Percentiles rank a stretch among this genome's conserved stretches.
These are phyloP conservation scores for Syngnathus typhle DNA, from an alignment of 2,113 vertebrate species.

Conservation along the genomic window DNA sequence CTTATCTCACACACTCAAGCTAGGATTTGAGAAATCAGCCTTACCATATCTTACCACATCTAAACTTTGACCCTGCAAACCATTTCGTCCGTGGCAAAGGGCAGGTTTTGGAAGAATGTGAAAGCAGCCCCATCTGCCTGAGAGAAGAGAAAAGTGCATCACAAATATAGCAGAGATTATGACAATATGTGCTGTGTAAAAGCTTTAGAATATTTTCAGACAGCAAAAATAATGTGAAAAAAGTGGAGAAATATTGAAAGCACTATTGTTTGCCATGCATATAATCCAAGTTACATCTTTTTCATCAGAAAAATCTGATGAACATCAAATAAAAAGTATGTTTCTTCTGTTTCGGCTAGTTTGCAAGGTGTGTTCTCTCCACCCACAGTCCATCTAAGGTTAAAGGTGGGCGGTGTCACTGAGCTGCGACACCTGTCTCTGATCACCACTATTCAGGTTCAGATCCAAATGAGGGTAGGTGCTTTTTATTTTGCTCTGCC, in stretches of 20 bases:
- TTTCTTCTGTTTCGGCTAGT: no score
- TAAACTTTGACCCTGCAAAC: conserved; percentile 53
- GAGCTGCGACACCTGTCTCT: no score
- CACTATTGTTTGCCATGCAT: no score
- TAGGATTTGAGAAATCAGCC: conserved; percentile 26
- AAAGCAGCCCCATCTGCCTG: conserved; percentile 21
- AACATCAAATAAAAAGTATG: no score
- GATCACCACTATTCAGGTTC: no score
- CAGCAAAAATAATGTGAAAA: not conserved
- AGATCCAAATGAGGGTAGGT: no score
- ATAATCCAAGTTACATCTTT: no score
- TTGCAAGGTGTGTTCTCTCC: no score
- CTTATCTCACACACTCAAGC: conserved; percentile 53
- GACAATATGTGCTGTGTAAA: not conserved
- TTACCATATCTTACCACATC: conserved; percentile 26
- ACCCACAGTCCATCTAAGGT: no score
- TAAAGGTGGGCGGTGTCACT: no score
- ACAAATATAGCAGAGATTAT: not conserved
- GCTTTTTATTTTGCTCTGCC: no score
- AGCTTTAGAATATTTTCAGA: not conserved
- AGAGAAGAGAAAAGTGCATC: conserved; percentile 9
- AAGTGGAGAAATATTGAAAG: not conserved
- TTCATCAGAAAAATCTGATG: no score
- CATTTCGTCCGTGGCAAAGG: not conserved
- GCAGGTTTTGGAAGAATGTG: not conserved